A percentile compares a stretch with the other conserved stretches of the same genome.
phyloP scores from a whole-genome alignment of 1,140 invertebrate genomes.

The Laodelphax striatellus region DNA sequence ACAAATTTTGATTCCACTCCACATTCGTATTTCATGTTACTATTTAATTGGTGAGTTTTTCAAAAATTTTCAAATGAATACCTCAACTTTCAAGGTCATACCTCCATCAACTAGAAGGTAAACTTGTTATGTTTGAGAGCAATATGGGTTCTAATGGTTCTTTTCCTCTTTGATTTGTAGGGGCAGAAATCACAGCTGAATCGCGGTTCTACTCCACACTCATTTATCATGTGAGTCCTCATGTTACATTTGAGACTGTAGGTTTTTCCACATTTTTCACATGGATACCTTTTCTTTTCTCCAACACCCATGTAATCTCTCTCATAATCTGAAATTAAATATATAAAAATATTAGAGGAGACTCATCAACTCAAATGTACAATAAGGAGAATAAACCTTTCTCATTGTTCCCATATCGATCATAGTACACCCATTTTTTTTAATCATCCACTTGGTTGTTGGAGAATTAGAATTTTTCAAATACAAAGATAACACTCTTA shows the following conservation, averaged over 20 bases:
- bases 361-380: no score
- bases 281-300: background rate
- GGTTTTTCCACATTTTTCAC: background rate
- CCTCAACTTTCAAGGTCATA: no score
- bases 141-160: conserved; percentile 35
- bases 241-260: background rate
- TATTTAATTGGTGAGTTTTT: conserved; percentile 24
- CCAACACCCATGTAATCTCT: background rate
- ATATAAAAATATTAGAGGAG: no score
- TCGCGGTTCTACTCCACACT: conserved; percentile 38
- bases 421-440: no score
- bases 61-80: no score
- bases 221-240: conserved; percentile 35
- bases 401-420: no score
- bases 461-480: no score
- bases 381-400: no score
- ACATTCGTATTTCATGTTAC: conserved; percentile 14
- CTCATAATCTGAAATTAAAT: background rate
- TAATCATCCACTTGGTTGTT: no score
- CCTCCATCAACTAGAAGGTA: no score
- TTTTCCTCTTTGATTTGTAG: conserved; percentile 36
- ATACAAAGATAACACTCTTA: no score
- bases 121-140: conserved; percentile 26
- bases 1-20: conserved; percentile 19
- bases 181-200: conserved; percentile 37